These are phyloP conservation scores for Zapornia atra DNA, from an alignment of 2,113 vertebrate genomes.

Conservation along the genomic window DNA sequence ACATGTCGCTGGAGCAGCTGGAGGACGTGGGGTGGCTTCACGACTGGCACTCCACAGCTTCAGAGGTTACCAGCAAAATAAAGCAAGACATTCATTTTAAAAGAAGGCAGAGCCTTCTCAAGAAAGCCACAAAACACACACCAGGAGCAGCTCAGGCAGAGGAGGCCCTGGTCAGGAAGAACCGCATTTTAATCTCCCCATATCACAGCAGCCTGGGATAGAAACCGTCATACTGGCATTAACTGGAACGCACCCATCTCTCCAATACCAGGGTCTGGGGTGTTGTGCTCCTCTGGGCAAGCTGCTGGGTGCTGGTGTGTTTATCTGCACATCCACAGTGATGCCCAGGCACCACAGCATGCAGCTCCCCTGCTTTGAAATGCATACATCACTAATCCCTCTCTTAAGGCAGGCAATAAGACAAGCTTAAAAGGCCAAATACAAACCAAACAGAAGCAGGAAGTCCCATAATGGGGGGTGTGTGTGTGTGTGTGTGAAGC, in stretches of 20 bases:
- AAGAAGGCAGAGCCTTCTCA: not conserved
- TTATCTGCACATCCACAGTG: not conserved
- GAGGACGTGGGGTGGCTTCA: not conserved
- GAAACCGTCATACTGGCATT: not conserved
- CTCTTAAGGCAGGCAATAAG: constrained; percentile 35
- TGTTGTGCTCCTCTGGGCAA: not conserved
- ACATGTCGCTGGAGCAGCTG: not conserved
- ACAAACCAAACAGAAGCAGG: constrained; percentile 41
- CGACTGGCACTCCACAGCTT: not conserved
- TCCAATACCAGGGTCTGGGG: not conserved
- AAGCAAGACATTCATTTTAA: too few relatives aligned
- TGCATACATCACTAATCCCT: constrained; percentile 24
- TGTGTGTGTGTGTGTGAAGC: too few relatives aligned
- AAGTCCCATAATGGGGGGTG: not conserved
- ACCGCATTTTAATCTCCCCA: not conserved
- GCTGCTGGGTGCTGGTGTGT: not conserved
- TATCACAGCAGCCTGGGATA: not conserved
- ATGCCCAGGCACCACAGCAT: not conserved
- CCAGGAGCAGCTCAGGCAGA: rapidly evolving
- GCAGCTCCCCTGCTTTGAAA: constrained; percentile 16
- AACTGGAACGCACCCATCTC: not conserved
- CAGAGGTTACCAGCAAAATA: not conserved
- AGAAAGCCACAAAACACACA: not conserved
- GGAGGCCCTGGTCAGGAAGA: not conserved
- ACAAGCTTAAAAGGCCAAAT: constrained; percentile 39